Percentiles rank a stretch among this genome's conserved stretches.
phyloP scores from a whole-genome alignment of 2,797 vertebrate species.

The Nannoperca australis region DNA sequence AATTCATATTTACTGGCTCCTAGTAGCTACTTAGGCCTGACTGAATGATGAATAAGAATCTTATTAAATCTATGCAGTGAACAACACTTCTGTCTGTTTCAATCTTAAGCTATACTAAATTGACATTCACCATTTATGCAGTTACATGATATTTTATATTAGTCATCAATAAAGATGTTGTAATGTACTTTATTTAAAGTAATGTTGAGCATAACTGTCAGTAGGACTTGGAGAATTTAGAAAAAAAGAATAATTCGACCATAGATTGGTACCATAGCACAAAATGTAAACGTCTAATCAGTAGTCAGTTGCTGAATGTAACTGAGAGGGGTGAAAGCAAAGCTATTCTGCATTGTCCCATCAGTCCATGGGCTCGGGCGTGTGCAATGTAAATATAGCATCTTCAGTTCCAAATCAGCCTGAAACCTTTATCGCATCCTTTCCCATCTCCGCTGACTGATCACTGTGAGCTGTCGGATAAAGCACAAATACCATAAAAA shows the following conservation, averaged over 20 bases:
- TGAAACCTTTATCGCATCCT: background rate
- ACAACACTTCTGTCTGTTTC: conserved; percentile 14
- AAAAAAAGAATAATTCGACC: background rate
- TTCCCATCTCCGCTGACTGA: background rate
- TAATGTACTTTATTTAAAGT: conserved; percentile 1
- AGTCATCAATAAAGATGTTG: background rate
- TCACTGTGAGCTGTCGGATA: background rate
- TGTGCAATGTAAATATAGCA: background rate
- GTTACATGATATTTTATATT: conserved; percentile 7
- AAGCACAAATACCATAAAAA: conserved; percentile 28
- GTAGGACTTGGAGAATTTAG: background rate
- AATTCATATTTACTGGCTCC: conserved; percentile 47
- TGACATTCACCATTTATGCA: conserved; percentile 24
- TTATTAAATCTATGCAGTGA: conserved; percentile 36
- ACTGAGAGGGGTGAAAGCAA: background rate
- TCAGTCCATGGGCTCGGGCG: background rate
- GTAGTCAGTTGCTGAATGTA: background rate
- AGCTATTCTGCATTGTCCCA: background rate
- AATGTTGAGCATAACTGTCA: background rate
- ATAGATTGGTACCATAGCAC: background rate
- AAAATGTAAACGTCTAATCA: background rate
- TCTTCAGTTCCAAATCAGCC: conserved; percentile 8
- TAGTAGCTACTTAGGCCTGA: conserved; percentile 1
- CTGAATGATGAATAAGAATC: conserved; percentile 18
- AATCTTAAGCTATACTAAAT: conserved; percentile 8